These are phyloP conservation scores for Hucho hucho DNA, from an alignment of 2,113 vertebrate species.

Conservation along the genomic window DNA sequence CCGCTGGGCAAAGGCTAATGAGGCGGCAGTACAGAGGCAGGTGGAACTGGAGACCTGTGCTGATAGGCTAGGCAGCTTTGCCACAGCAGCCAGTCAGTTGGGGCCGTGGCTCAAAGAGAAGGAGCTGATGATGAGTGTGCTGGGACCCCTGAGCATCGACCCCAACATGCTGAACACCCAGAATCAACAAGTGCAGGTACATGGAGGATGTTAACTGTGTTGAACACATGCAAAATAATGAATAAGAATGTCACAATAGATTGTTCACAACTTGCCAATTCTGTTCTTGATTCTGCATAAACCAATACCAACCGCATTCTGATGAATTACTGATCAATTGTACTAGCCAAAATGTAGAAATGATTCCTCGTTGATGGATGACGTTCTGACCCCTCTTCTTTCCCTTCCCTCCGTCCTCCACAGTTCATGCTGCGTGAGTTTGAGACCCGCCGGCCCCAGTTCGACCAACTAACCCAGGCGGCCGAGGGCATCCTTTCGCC, in stretches of 20 bases:
- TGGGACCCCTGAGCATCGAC: constrained; percentile 95
- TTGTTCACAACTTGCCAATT: neutral
- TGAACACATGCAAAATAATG: neutral
- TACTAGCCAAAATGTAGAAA: neutral
- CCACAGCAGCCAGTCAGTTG: constrained; percentile 85
- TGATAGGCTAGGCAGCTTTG: constrained; percentile 86
- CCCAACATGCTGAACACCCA: constrained; percentile 97
- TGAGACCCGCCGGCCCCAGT: constrained; percentile 89
- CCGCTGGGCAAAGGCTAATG: constrained; percentile 86
- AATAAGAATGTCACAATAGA: neutral
- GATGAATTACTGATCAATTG: no score
- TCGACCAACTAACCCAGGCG: constrained; percentile 89
- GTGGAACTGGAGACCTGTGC: constrained; percentile 89
- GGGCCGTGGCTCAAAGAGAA: constrained; percentile 95
- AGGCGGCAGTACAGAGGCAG: constrained; percentile 83
- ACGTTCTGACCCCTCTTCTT: neutral
- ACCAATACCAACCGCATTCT: neutral
- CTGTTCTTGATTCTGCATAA: neutral
- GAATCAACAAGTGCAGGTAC: constrained; percentile 96
- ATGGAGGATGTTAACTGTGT: neutral
- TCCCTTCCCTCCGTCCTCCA: neutral
- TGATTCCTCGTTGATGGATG: neutral
- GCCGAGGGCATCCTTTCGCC: constrained; percentile 88
- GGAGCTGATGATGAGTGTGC: constrained; percentile 98
- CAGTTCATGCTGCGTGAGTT: constrained; percentile 99